phyloP scores from a whole-genome alignment of 2,113 vertebrate species.

The Gopherus flavomarginatus region DNA sequence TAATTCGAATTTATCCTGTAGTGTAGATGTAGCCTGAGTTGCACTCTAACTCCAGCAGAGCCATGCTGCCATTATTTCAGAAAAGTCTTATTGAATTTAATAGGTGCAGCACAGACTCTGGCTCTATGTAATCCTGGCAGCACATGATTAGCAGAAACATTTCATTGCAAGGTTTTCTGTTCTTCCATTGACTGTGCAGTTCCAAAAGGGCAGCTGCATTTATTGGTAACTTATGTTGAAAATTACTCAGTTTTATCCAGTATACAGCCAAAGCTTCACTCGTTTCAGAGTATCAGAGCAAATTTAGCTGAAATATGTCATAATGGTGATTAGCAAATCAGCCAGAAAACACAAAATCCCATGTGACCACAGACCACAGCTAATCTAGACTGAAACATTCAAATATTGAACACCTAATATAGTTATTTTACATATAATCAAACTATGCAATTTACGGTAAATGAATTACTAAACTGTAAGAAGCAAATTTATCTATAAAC shows the following conservation, averaged over 20 bases:
- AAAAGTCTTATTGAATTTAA: not conserved
- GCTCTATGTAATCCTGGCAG: slow-evolving; percentile 51
- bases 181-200: slow-evolving; percentile 60
- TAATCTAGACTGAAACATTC: slow-evolving; percentile 63
- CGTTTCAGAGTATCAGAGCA: slow-evolving; percentile 38
- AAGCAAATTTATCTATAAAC: not conserved
- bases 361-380: slow-evolving; percentile 33
- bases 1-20: too few species aligned
- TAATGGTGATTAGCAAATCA: slow-evolving; percentile 45
- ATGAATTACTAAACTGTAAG: slow-evolving; percentile 31
- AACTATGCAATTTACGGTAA: slow-evolving; percentile 66
- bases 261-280: slow-evolving; percentile 55
- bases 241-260: slow-evolving; percentile 61
- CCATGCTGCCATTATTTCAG: not conserved
- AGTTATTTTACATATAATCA: slow-evolving; percentile 41
- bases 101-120: not conserved
- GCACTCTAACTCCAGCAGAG: not conserved
- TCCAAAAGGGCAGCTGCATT: slow-evolving; percentile 60
- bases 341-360: slow-evolving; percentile 52
- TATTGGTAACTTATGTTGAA: slow-evolving; percentile 63
- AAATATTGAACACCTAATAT: slow-evolving; percentile 65
- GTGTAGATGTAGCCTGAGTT: too few species aligned
- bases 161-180: slow-evolving; percentile 50
- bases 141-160: slow-evolving; percentile 74
- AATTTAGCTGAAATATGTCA: slow-evolving; percentile 68